Percentiles rank a stretch among this genome's conserved stretches.
These are phyloP conservation scores for Bacillus rossius DNA, from an alignment of 1,140 invertebrate genomes.

Conservation along the genomic window DNA sequence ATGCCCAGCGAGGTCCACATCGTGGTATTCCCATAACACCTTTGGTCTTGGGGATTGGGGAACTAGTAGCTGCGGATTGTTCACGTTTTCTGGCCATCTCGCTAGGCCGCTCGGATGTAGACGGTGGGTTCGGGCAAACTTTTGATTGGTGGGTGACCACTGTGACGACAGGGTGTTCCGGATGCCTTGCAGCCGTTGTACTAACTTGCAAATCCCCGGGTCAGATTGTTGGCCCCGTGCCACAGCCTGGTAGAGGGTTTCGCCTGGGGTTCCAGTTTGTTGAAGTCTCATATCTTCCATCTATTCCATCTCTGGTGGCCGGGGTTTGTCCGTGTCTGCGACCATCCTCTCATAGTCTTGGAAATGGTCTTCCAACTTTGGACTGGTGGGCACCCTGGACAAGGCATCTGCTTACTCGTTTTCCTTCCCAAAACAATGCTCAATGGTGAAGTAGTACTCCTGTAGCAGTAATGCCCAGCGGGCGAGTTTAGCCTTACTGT, in stretches of 20 bases:
- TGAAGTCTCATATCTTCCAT: no score
- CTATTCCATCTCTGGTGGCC: no score
- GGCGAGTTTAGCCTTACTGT: slow-evolving; percentile 25
- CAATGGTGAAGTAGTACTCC: slow-evolving; percentile 25
- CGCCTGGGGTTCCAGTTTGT: no score
- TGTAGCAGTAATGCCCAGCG: slow-evolving; percentile 29
- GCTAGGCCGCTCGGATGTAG: background rate
- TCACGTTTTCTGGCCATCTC: no score
- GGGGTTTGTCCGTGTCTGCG: no score
- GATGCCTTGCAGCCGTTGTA: no score
- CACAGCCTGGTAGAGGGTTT: no score
- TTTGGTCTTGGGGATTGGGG: background rate
- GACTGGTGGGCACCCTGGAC: background rate
- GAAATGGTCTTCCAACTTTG: no score
- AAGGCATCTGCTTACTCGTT: slow-evolving; percentile 19
- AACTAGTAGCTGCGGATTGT: slow-evolving; percentile 9
- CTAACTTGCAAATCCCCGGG: background rate
- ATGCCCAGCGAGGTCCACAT: slow-evolving; percentile 18
- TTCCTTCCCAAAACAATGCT: slow-evolving; percentile 22
- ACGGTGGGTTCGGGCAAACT: background rate
- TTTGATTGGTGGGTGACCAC: background rate
- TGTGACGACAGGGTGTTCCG: no score
- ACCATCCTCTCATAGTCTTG: no score
- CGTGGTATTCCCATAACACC: slow-evolving; percentile 18
- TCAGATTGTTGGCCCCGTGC: no score